These are phyloP conservation scores for Neolamprologus variostigma DNA, from an alignment of 2,113 vertebrate genomes.

Conservation along the genomic window DNA sequence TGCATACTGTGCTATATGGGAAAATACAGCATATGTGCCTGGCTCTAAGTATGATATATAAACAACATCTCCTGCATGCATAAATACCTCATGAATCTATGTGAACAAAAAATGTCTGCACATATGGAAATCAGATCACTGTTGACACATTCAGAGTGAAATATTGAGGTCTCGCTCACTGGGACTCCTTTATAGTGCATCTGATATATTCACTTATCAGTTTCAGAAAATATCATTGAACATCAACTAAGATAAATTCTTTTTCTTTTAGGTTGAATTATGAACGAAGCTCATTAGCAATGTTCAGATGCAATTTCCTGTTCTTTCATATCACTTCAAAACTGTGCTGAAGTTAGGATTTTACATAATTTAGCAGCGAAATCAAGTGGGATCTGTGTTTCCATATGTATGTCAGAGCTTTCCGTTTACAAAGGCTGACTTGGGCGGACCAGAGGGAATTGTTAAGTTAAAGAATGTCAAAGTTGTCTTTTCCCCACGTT, in stretches of 20 bases:
- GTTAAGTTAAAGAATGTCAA: neutral
- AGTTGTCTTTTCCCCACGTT: neutral
- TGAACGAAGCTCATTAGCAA: slow-evolving; percentile 33
- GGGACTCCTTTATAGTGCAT: slow-evolving; percentile 39
- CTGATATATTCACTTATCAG: slow-evolving; percentile 52
- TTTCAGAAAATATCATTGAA: slow-evolving; percentile 37
- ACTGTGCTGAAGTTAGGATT: slow-evolving; percentile 44
- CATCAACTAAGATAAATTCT: slow-evolving; percentile 21
- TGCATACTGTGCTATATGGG: neutral
- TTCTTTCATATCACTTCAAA: slow-evolving; percentile 54
- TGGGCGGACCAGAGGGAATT: neutral
- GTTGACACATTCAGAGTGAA: slow-evolving; percentile 40
- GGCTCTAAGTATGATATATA: neutral
- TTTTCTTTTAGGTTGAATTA: slow-evolving; percentile 33
- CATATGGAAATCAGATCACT: slow-evolving; percentile 18
- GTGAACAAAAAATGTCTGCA: neutral
- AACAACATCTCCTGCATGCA: neutral
- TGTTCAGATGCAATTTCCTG: slow-evolving; percentile 52
- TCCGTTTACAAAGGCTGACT: neutral
- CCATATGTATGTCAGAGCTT: neutral
- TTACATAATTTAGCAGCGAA: slow-evolving; percentile 56
- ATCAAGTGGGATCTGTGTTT: slow-evolving; percentile 37
- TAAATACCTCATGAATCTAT: slow-evolving; percentile 22
- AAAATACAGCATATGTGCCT: neutral
- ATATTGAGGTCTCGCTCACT: slow-evolving; percentile 53